These are phyloP conservation scores for Plebejus melissa DNA, from an alignment of 2,888 invertebrate species.

Conservation along the genomic window DNA sequence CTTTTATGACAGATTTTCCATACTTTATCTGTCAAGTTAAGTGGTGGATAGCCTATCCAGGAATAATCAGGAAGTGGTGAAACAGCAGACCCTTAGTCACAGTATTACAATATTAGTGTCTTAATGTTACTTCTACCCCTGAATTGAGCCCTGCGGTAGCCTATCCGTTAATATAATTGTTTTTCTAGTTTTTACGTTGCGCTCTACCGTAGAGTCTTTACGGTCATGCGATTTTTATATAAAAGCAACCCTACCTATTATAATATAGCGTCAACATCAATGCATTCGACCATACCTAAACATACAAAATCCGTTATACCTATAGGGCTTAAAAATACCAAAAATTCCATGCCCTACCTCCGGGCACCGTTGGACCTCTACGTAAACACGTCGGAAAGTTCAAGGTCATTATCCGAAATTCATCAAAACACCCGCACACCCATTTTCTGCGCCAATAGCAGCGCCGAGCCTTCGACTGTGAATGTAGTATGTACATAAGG, in stretches of 20 bases:
- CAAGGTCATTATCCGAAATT: not conserved
- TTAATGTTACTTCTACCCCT: too few relatives aligned
- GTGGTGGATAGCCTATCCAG: too few relatives aligned
- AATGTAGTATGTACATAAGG: slow-evolving; percentile 39
- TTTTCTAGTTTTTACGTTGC: not conserved
- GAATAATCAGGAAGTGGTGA: too few relatives aligned
- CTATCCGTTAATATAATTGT: not conserved
- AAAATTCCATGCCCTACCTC: not conserved
- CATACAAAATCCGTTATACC: not conserved
- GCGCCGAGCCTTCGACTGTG: slow-evolving; percentile 30
- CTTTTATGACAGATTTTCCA: too few relatives aligned
- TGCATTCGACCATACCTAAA: not conserved
- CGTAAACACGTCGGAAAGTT: slow-evolving; percentile 8
- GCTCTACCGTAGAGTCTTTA: not conserved
- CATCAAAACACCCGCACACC: slow-evolving; percentile 47
- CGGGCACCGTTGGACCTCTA: not conserved
- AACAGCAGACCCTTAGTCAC: too few relatives aligned
- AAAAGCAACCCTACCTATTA: not conserved
- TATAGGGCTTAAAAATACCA: not conserved
- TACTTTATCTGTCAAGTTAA: too few relatives aligned
- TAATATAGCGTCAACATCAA: not conserved
- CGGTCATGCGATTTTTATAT: not conserved
- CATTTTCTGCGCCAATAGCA: slow-evolving; percentile 40
- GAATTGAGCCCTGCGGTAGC: too few relatives aligned
- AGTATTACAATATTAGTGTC: too few relatives aligned